Evolutionary conservation across 2,113 vertebrate genomes (phyloP).

Genomic region (Lagopus leucura): DNA sequence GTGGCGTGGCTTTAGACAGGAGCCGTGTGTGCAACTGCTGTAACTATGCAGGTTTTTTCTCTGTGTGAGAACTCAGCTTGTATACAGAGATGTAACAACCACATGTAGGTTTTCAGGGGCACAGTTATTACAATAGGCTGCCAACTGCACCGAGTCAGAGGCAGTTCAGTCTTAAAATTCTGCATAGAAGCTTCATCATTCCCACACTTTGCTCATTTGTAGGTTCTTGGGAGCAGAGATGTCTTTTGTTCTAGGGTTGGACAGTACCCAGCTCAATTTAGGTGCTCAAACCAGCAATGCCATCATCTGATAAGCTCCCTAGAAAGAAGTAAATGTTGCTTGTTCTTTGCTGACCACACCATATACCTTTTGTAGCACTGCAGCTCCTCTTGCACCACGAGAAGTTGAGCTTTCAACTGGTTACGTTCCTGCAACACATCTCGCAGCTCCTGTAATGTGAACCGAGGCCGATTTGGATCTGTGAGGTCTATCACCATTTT

Average conservation of each 20-base stretch:
- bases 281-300: background rate
- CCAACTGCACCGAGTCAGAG: background rate
- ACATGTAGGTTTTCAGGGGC: fast-evolving
- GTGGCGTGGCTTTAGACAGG: background rate
- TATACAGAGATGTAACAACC: background rate
- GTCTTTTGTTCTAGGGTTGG: background rate
- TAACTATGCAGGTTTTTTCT: background rate
- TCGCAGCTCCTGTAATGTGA: conserved; percentile 93
- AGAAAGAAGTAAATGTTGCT: background rate
- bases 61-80: background rate
- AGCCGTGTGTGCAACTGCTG: background rate
- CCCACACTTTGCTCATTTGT: background rate
- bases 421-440: conserved; percentile 96
- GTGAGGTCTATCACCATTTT: conserved; percentile 90
- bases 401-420: conserved; percentile 91
- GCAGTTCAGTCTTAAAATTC: background rate
- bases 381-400: conserved; percentile 91
- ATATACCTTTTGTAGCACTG: conserved; percentile 91
- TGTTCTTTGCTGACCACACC: background rate
- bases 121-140: background rate
- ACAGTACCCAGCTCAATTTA: background rate
- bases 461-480: conserved; percentile 92
- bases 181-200: background rate
- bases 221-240: background rate
- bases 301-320: background rate